Conservation (phyloP, 2,113 vertebrate species). For the Thalassoma bifasciatum region DNA sequence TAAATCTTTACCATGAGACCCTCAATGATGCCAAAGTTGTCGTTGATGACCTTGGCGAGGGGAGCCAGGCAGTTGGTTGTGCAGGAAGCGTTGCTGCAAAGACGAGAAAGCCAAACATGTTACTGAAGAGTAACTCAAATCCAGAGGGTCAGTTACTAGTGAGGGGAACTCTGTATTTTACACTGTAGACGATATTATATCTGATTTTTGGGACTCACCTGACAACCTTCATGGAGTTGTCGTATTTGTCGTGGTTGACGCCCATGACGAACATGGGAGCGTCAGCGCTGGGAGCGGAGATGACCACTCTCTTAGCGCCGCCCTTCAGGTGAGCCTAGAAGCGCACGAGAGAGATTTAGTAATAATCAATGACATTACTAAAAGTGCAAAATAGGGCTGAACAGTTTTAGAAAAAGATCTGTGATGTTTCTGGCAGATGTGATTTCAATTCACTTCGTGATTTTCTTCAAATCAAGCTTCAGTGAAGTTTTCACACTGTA, state of each 20-base stretch:
- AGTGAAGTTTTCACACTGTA: too few relatives aligned
- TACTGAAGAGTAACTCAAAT: not conserved
- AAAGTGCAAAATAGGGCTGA: too few relatives aligned
- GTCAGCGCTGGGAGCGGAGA: constrained; percentile 94
- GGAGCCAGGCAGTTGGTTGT: constrained; percentile 95
- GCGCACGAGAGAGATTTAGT: too few relatives aligned
- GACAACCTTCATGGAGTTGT: constrained; percentile 91
- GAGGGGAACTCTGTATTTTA: too few relatives aligned
- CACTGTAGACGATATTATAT: too few relatives aligned
- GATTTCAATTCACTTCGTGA: too few relatives aligned
- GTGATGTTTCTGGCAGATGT: too few relatives aligned
- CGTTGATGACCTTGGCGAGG: constrained; percentile 92
- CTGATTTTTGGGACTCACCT: constrained; percentile 81
- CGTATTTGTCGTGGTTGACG: constrained; percentile 93
- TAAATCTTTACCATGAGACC: constrained; percentile 89
- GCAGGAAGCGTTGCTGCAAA: constrained; percentile 91
- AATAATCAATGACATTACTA: too few relatives aligned
- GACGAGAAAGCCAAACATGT: not conserved
- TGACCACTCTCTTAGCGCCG: constrained; percentile 92
- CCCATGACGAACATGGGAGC: constrained; percentile 98
- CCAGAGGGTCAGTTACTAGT: too few relatives aligned
- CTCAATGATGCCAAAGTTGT: constrained; percentile 91
- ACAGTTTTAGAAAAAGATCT: too few relatives aligned
- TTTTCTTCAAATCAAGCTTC: too few relatives aligned
- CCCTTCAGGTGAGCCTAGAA: constrained; percentile 91